phyloP scores from a whole-genome alignment of 2,797 vertebrate genomes.

The Threskiornis aethiopicus region DNA sequence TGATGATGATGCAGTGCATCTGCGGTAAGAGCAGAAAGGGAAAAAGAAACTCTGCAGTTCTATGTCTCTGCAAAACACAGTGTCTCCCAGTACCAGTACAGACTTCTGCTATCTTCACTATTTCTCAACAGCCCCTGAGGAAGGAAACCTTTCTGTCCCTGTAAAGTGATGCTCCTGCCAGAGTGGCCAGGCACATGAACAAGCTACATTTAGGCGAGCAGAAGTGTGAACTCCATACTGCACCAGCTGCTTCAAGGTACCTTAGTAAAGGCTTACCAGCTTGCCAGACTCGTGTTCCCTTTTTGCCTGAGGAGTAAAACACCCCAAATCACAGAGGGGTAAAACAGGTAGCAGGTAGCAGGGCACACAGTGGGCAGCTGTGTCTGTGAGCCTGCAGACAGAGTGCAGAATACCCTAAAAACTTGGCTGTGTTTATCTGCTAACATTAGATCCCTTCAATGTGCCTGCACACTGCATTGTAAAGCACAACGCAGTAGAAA shows the following conservation, averaged over 20 bases:
- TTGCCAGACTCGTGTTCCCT: not conserved
- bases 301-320: not conserved
- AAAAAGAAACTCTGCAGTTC: not conserved
- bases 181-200: not conserved
- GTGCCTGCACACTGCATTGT: not conserved
- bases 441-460: not conserved
- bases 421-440: not conserved
- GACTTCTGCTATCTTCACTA: not conserved
- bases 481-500: not conserved
- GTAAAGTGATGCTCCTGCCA: not conserved
- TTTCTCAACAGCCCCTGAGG: not conserved
- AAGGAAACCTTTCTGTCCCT: not conserved
- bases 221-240: not conserved
- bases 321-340: not conserved
- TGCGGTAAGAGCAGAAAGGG: not conserved
- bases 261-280: not conserved
- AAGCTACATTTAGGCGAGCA: not conserved
- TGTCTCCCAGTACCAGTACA: not conserved
- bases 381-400: not conserved
- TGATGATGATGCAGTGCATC: not conserved
- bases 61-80: not conserved
- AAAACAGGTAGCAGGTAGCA: not conserved
- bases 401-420: not conserved
- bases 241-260: not conserved
- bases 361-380: not conserved